A percentile compares a stretch with the other conserved stretches of the same genome.
phyloP scores from a whole-genome alignment of 2,888 invertebrate genomes.

The Agrotis clavis region DNA sequence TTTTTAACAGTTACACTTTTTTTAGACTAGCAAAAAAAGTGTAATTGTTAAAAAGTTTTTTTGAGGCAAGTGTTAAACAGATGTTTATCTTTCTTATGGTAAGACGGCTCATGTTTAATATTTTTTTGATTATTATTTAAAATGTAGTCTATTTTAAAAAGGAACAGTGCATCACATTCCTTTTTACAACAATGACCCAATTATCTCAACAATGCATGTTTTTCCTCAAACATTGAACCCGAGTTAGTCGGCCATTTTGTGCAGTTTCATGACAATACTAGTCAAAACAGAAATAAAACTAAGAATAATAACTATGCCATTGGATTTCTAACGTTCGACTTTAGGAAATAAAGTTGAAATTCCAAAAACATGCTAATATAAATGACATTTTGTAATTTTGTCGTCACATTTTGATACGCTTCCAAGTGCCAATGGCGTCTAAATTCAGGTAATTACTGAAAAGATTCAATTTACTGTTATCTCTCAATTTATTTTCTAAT shows the following conservation, averaged over 20 bases:
- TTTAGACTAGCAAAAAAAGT: no score
- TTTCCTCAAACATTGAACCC: constrained; percentile 1
- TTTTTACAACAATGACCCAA: neutral
- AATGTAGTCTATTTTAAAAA: neutral
- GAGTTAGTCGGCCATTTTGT: neutral
- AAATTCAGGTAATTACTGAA: neutral
- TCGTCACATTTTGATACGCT: constrained; percentile 8
- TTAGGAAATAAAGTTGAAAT: neutral
- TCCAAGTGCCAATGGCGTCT: constrained; percentile 11
- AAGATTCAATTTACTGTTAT: neutral
- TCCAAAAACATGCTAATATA: neutral
- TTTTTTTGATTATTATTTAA: no score
- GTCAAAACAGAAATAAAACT: constrained; percentile 11
- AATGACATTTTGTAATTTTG: neutral
- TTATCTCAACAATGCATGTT: neutral
- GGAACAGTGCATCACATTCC: neutral
- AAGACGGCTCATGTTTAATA: no score
- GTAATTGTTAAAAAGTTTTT: no score
- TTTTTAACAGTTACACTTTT: no score
- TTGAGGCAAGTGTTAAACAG: no score
- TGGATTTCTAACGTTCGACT: neutral
- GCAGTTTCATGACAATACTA: neutral
- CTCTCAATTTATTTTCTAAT: neutral
- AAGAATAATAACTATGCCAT: neutral
- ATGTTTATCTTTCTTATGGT: no score